These are phyloP conservation scores for Hydra vulgaris DNA, from an alignment of 30 jellyfish, hydroid and myxozoan species.

Conservation along the genomic window DNA sequence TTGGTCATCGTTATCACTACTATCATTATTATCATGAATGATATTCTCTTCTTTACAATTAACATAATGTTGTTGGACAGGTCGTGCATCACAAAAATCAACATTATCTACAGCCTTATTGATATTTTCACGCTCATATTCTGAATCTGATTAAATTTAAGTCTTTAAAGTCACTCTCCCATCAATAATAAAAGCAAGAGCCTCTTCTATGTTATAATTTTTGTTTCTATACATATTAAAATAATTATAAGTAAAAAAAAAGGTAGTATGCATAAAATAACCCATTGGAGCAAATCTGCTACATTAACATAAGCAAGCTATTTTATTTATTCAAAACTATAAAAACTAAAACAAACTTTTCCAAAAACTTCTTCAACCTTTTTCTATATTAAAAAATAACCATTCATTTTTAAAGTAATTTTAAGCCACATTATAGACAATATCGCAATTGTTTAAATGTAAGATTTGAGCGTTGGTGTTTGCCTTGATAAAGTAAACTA, in stretches of 20 bases:
- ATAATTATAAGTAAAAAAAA: too few relatives aligned
- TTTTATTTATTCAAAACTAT: neutral
- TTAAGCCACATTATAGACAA: slow-evolving; percentile 1
- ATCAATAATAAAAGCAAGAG: neutral
- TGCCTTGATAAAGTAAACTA: neutral
- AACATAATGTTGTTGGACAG: too few relatives aligned
- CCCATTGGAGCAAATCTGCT: neutral
- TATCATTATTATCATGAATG: too few relatives aligned
- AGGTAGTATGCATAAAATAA: neutral
- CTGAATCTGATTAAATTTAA: slow-evolving; percentile 1
- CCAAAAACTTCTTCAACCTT: neutral
- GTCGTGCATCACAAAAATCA: too few relatives aligned
- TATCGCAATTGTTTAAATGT: neutral
- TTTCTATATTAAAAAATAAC: neutral
- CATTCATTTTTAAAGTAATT: neutral
- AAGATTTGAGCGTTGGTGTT: too few relatives aligned
- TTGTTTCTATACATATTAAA: slow-evolving; percentile 2
- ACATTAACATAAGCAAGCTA: neutral
- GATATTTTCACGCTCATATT: neutral
- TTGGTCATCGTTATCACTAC: too few relatives aligned
- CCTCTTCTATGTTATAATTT: slow-evolving; percentile 2
- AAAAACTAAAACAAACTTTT: neutral
- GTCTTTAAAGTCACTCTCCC: slow-evolving; percentile 4
- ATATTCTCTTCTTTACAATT: too few relatives aligned
- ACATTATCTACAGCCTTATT: too few relatives aligned